Evolutionary conservation across 2,797 vertebrate species (phyloP), one percentile per base, ranked within the genome.

Genomic region (Calcarius lapponicus): DNA sequence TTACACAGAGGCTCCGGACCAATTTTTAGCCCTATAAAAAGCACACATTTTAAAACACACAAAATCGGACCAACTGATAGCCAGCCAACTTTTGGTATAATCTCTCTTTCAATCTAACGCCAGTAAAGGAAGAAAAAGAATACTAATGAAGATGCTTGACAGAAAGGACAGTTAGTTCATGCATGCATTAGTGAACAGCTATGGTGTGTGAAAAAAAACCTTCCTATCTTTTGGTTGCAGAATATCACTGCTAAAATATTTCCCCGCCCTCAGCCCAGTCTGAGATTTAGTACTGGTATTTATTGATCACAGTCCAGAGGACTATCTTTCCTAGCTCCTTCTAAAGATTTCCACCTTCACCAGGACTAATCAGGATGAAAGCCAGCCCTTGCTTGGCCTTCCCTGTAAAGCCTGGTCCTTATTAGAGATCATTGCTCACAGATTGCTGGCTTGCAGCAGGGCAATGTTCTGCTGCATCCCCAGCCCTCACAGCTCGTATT

Each of bases 91-190:
- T 94, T 90, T 2, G 2, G 42, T 76, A 92, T 92, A 84, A 92
- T 93, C 83, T 92, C 85, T 90, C 95, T 94, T 92, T 96, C 92
- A 94, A 69, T 74, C 80, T 91, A 92, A 96, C 69, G 92, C 88
- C 83, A 73, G 80, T 50, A 90, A 76, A 90, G 92, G 76, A 90
- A 86, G 92, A 95, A 95, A 93, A 97, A 92, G 95, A 92, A 96
- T 95, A 94, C 88, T 96, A 94, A 96, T 96, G 95, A 97, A 94
- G 89, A 82, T 32, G 5, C 81, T 95, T 93, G 96, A 96, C 90
- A 90, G 94, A 95, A 96, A 95, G 95, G 95, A 96, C 92, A 90
- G 94, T 93, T 94, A 93, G 90, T 94, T 97, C 95, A 95, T 82
- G 93, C 95, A 95, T 92, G 93, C 83, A 94, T 95, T 93, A 97